phyloP scores from a whole-genome alignment of 1,140 invertebrate species.

The Matsumurasca onukii region DNA sequence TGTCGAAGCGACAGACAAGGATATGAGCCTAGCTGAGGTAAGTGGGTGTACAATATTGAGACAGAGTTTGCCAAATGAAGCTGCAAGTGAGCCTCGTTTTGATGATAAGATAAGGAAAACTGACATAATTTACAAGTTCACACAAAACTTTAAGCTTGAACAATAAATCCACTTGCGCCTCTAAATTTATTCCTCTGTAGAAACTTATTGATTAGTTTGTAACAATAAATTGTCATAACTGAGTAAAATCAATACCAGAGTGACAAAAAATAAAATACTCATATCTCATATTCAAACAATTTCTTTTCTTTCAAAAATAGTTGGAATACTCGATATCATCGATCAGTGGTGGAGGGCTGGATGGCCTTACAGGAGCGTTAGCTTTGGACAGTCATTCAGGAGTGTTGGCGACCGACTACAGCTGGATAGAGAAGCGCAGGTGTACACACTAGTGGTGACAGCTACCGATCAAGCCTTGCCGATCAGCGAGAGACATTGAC shows the following conservation, averaged over 20 bases:
- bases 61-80: background rate
- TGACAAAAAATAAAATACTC: too few species aligned
- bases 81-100: background rate
- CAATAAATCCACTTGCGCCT: too few species aligned
- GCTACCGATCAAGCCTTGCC: constrained; percentile 80
- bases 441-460: constrained; percentile 82
- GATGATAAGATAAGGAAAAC: background rate
- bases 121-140: background rate
- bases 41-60: constrained; percentile 7
- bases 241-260: too few species aligned
- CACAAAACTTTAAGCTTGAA: too few species aligned
- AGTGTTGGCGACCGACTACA: constrained; percentile 78
- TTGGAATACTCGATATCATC: constrained; percentile 77
- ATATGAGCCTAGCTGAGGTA: constrained; percentile 79
- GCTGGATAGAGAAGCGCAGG: constrained; percentile 86
- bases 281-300: too few species aligned
- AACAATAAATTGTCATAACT: too few species aligned
- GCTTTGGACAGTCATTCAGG: constrained; percentile 80
- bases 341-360: constrained; percentile 59
- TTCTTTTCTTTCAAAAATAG: constrained; percentile 41
- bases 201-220: too few species aligned
- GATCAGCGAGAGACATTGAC: constrained; percentile 58
- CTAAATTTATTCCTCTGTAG: too few species aligned
- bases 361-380: constrained; percentile 56
- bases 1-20: constrained; percentile 88